Evolutionary conservation across 2,888 invertebrate genomes (phyloP).

Genomic region (Ichneumon xanthorius): DNA sequence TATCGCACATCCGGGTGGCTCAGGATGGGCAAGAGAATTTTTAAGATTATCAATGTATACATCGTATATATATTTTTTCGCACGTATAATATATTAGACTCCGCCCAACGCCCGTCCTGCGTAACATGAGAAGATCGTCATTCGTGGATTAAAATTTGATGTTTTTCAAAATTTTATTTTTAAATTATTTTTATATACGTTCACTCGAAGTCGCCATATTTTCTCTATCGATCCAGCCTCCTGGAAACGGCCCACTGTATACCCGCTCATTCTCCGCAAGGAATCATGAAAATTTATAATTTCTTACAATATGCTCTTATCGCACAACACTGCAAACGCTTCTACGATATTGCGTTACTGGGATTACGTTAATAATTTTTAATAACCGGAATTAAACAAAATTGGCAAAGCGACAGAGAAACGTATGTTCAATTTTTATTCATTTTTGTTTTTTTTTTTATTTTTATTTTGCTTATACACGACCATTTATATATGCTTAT

Average conservation of each 20-base stretch:
- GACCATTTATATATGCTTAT: constrained; percentile 37
- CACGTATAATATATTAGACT: constrained; percentile 39
- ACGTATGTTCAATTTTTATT: constrained; percentile 7
- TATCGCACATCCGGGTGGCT: constrained; percentile 69
- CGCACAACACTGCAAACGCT: constrained; percentile 2
- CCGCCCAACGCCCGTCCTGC: constrained; percentile 66
- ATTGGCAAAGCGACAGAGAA: constrained; percentile 4
- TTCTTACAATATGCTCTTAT: constrained; percentile 3
- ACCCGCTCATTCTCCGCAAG: constrained; percentile 27
- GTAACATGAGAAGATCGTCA: constrained; percentile 50
- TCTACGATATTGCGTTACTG: not conserved
- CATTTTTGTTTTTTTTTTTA: not conserved
- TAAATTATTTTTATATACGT: constrained; percentile 19
- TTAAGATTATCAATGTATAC: constrained; percentile 23
- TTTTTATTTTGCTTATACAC: constrained; percentile 23
- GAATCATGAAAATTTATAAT: constrained; percentile 37
- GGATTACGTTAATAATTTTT: not conserved
- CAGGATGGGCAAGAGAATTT: constrained; percentile 64
- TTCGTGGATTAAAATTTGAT: constrained; percentile 9
- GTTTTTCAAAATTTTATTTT: constrained; percentile 1
- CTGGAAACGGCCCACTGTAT: constrained; percentile 46
- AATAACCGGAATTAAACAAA: not conserved
- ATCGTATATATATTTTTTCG: constrained; percentile 26
- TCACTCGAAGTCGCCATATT: constrained; percentile 38
- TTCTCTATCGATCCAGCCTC: constrained; percentile 65